phyloP scores from a whole-genome alignment of 2,113 vertebrate genomes.

The Hipposideros armiger region DNA sequence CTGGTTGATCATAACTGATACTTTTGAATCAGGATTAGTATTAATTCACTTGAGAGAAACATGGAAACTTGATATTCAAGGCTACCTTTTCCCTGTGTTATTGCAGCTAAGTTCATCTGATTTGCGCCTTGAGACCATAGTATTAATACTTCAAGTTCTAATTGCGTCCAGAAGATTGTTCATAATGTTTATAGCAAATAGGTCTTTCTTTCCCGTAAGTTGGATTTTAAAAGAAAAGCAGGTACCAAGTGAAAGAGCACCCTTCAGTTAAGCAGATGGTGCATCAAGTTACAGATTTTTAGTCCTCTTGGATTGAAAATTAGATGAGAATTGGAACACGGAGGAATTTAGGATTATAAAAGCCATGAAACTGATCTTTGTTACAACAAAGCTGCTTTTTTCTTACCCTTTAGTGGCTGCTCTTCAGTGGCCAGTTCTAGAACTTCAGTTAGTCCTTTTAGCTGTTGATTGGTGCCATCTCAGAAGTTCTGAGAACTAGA shows the following conservation, averaged over 20 bases:
- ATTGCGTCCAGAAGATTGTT: background rate
- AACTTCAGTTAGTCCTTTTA: conserved; percentile 46
- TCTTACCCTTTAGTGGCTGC: background rate
- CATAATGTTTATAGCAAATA: conserved; percentile 31
- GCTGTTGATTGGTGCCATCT: background rate
- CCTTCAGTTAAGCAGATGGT: conserved; percentile 47
- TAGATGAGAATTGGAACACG: conserved; percentile 33
- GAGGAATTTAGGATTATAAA: conserved; percentile 51
- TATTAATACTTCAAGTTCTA: background rate
- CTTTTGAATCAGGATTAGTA: background rate
- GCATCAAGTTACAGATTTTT: conserved; percentile 15
- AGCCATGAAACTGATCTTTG: conserved; percentile 15
- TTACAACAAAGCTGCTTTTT: conserved; percentile 48
- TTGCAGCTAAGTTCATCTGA: background rate
- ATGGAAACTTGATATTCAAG: background rate
- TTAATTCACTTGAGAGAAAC: conserved; percentile 39
- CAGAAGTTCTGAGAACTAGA: conserved; percentile 26
- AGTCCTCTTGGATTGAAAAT: conserved; percentile 55
- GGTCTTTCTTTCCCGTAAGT: conserved; percentile 44
- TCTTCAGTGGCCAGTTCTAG: conserved; percentile 24
- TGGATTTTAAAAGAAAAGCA: conserved; percentile 55
- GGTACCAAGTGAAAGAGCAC: conserved; percentile 24
- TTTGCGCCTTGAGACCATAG: conserved; percentile 7
- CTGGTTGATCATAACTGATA: background rate
- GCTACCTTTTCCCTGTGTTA: conserved; percentile 24